phyloP scores from a whole-genome alignment of 2,113 vertebrate genomes.

The Scalopus aquaticus region DNA sequence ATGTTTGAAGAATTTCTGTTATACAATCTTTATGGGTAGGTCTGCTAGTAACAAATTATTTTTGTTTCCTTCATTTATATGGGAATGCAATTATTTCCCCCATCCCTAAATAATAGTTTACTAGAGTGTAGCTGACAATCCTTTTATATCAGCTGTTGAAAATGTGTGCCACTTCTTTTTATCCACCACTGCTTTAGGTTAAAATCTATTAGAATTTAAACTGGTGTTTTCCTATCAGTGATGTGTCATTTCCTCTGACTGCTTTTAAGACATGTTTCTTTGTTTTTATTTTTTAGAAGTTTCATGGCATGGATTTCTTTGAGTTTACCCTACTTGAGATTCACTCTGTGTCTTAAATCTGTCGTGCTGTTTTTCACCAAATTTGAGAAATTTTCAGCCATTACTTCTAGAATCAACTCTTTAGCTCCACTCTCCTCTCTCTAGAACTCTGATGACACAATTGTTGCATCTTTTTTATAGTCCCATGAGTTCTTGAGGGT shows the following conservation, averaged over 20 bases:
- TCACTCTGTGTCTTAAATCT: neutral
- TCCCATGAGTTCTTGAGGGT: neutral
- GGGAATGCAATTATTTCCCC: neutral
- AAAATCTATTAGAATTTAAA: no score
- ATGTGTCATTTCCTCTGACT: no score
- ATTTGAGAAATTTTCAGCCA: neutral
- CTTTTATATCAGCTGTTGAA: neutral
- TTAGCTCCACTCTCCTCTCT: fast-evolving
- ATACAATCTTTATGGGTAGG: neutral
- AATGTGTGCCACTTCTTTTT: neutral
- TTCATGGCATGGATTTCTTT: neutral
- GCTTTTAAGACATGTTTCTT: no score
- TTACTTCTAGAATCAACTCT: neutral
- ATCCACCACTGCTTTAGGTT: no score
- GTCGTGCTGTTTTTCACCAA: neutral
- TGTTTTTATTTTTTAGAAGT: no score
- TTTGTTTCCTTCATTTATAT: neutral
- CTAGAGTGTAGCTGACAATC: neutral
- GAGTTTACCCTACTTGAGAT: neutral
- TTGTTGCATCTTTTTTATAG: neutral
- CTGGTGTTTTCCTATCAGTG: no score
- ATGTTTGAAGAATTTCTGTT: neutral
- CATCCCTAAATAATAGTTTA: neutral
- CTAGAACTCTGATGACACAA: neutral
- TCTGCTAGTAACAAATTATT: neutral